Conservation (phyloP, 92 coral and sea anemone species). For the Palythoa heliodiscus region DNA sequence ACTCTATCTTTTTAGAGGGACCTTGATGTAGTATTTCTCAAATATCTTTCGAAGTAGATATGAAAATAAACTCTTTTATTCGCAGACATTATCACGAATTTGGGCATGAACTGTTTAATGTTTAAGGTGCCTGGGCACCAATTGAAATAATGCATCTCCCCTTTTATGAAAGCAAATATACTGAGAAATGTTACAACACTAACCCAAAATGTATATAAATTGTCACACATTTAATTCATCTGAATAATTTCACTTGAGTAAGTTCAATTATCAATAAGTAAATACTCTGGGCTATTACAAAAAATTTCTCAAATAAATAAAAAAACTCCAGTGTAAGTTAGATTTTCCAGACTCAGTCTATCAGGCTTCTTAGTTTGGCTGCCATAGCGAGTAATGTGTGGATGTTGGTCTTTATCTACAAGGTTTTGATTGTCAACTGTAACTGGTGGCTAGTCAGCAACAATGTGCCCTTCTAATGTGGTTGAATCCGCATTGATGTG, state of each 20-base stretch:
- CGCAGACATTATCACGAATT: too few relatives aligned
- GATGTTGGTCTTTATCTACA: not conserved
- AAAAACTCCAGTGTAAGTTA: not conserved
- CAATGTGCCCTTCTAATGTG: not conserved
- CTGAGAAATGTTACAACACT: not conserved
- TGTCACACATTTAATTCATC: too few relatives aligned
- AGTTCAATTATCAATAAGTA: not conserved
- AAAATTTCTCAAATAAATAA: not conserved
- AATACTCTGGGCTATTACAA: too few relatives aligned
- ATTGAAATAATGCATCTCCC: too few relatives aligned
- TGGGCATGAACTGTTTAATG: too few relatives aligned
- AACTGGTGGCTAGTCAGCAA: not conserved
- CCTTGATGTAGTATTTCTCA: too few relatives aligned
- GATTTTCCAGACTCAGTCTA: not conserved
- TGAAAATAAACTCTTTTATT: too few relatives aligned
- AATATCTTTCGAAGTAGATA: too few relatives aligned
- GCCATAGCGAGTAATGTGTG: not conserved
- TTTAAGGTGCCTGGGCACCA: too few relatives aligned
- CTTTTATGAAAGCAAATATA: too few relatives aligned
- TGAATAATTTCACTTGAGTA: not conserved
- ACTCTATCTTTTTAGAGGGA: too few relatives aligned
- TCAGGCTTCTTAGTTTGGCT: not conserved
- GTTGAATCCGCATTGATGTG: not conserved
- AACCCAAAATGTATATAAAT: not conserved
- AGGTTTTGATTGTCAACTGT: not conserved